phyloP scores from a whole-genome alignment of 2,888 invertebrate genomes.

The Calameuta filiformis region DNA sequence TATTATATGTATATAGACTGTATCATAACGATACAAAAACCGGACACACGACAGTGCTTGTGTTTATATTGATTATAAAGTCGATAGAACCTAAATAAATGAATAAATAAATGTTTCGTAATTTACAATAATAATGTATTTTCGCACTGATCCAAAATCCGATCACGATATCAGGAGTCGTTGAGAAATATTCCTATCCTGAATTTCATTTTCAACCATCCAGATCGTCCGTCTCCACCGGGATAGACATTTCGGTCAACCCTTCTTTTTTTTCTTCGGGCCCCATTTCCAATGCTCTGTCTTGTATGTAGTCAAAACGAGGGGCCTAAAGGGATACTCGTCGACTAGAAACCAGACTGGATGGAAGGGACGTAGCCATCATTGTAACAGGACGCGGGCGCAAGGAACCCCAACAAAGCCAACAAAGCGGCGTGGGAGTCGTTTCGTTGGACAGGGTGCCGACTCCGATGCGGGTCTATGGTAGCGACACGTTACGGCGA shows the following conservation, averaged over 20 bases:
- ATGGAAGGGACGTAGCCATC: conserved; percentile 24
- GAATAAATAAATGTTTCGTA: conserved; percentile 57
- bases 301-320: neutral
- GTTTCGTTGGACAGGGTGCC: neutral
- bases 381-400: conserved; percentile 31
- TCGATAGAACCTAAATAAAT: conserved; percentile 54
- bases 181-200: neutral
- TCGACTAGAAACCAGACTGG: neutral
- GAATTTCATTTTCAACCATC: neutral
- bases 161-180: neutral
- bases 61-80: conserved; percentile 59
- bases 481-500: neutral
- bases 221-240: neutral
- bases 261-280: neutral
- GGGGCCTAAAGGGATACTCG: neutral
- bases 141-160: neutral
- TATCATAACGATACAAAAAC: conserved; percentile 53
- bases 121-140: conserved; percentile 32
- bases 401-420: conserved; percentile 31
- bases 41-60: conserved; percentile 55
- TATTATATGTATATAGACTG: conserved; percentile 58
- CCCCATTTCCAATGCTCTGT: neutral
- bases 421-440: conserved; percentile 14
- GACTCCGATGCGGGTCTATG: conserved; percentile 2
- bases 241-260: neutral